These are phyloP conservation scores for Actinernus sp. DNA, from an alignment of 92 coral and sea anemone species.

Conservation along the genomic window DNA sequence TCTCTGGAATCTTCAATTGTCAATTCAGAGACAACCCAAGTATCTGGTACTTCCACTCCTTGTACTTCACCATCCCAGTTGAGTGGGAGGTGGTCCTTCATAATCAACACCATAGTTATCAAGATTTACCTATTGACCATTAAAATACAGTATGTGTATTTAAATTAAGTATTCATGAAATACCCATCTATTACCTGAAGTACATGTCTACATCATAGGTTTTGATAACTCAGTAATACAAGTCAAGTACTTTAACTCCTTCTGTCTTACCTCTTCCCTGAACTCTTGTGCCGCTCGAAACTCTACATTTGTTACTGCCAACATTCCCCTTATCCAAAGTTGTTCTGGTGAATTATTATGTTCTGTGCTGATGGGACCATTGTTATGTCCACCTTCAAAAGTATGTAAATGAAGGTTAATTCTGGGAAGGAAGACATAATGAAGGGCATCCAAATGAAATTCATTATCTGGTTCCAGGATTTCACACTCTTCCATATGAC, in stretches of 20 bases:
- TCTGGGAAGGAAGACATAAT: conserved; percentile 38
- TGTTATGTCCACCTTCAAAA: conserved; percentile 25
- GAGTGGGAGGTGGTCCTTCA: conserved; percentile 12
- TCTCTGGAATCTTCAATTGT: conserved; percentile 6
- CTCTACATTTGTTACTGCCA: conserved; percentile 12
- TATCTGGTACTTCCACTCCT: conserved; percentile 6
- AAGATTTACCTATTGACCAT: too few species aligned
- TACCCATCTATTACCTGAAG: too few species aligned
- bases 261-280: conserved; percentile 9
- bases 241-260: too few species aligned
- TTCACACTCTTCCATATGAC: conserved; percentile 14
- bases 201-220: too few species aligned
- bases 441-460: conserved; percentile 35
- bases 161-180: too few species aligned
- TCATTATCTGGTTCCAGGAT: conserved; percentile 32
- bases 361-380: conserved; percentile 34
- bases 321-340: conserved; percentile 49
- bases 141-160: too few species aligned
- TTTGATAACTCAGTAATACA: too few species aligned
- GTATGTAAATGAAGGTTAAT: conserved; percentile 26
- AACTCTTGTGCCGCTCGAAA: conserved; percentile 15
- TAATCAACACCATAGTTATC: conserved; percentile 12
- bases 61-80: too few species aligned
- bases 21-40: not conserved
- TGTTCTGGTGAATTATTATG: conserved; percentile 31